Evolutionary conservation across 2,797 vertebrate genomes (phyloP).

Genomic region (Cetoscarus ocellatus): DNA sequence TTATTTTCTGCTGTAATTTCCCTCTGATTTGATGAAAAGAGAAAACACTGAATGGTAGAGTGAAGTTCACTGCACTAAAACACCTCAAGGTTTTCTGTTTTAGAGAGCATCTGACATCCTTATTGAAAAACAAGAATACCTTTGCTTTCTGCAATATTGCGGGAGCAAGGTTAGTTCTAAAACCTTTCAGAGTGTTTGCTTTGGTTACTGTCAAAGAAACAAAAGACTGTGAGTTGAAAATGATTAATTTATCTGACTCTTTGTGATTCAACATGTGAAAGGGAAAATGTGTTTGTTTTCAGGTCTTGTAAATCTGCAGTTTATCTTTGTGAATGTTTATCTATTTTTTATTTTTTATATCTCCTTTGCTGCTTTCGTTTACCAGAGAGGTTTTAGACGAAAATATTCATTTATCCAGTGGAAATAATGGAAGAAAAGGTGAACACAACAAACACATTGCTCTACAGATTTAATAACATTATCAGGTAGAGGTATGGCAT

Average conservation of each 20-base stretch:
- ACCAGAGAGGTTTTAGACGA: not conserved
- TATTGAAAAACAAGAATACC: constrained; percentile 48
- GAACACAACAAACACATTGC: not conserved
- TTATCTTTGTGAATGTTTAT: constrained; percentile 33
- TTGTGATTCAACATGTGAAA: constrained; percentile 40
- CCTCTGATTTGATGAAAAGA: constrained; percentile 22
- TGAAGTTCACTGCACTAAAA: constrained; percentile 52
- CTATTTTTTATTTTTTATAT: constrained; percentile 34
- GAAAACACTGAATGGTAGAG: constrained; percentile 36
- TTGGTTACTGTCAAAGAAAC: constrained; percentile 28
- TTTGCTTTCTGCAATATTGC: constrained; percentile 21
- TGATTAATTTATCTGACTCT: constrained; percentile 54
- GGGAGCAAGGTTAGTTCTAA: constrained; percentile 60
- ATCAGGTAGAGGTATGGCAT: not conserved
- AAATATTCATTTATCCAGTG: not conserved
- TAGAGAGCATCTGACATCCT: constrained; percentile 57
- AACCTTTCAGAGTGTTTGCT: constrained; percentile 21
- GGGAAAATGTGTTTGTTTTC: constrained; percentile 44
- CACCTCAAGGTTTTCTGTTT: constrained; percentile 73
- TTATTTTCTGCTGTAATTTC: constrained; percentile 23
- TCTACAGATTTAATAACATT: not conserved
- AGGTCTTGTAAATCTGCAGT: constrained; percentile 56
- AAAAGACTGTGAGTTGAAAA: constrained; percentile 45
- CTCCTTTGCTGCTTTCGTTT: constrained; percentile 17
- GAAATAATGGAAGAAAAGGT: not conserved